Conservation (phyloP, 2,888 invertebrate genomes). For the Thymelicus sylvestris region DNA sequence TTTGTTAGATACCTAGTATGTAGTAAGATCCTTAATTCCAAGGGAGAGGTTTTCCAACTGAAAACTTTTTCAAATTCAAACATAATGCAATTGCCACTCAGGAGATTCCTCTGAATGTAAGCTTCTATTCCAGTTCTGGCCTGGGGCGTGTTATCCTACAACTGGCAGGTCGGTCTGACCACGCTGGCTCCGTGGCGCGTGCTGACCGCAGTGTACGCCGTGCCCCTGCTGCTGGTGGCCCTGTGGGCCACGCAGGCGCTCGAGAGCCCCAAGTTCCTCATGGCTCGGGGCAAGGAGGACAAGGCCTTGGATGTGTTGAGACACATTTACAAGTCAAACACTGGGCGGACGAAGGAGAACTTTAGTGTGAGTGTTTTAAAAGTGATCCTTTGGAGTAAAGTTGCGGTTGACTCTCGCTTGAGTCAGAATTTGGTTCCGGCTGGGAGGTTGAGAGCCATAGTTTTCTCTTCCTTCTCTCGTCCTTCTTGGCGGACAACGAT, state of each 20-base stretch:
- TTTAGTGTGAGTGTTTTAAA: slow-evolving; percentile 59
- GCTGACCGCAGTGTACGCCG: slow-evolving; percentile 86
- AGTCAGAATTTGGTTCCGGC: too few relatives aligned
- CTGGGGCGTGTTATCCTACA: slow-evolving; percentile 86
- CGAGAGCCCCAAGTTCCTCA: slow-evolving; percentile 92
- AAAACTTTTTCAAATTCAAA: too few relatives aligned
- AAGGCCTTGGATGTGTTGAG: slow-evolving; percentile 81
- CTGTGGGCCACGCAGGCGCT: slow-evolving; percentile 73
- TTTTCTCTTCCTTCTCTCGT: too few relatives aligned
- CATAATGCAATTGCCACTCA: too few relatives aligned
- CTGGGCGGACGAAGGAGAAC: slow-evolving; percentile 54
- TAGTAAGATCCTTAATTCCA: too few relatives aligned
- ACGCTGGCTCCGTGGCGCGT: slow-evolving; percentile 89
- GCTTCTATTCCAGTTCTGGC: slow-evolving; percentile 82
- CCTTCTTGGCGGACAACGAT: too few relatives aligned
- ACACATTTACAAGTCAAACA: slow-evolving; percentile 64
- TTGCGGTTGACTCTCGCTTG: too few relatives aligned
- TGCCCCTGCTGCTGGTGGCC: slow-evolving; percentile 83
- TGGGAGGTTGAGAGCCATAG: too few relatives aligned
- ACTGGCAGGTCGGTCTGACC: slow-evolving; percentile 64
- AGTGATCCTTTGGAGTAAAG: too few relatives aligned
- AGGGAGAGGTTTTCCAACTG: too few relatives aligned
- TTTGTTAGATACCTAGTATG: too few relatives aligned
- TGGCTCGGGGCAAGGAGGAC: slow-evolving; percentile 84
- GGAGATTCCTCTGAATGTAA: not conserved